Percentiles rank a stretch among this genome's conserved stretches.
These are phyloP conservation scores for Nannobrachium achirus DNA, from an alignment of 2,113 vertebrate species.

Conservation along the genomic window DNA sequence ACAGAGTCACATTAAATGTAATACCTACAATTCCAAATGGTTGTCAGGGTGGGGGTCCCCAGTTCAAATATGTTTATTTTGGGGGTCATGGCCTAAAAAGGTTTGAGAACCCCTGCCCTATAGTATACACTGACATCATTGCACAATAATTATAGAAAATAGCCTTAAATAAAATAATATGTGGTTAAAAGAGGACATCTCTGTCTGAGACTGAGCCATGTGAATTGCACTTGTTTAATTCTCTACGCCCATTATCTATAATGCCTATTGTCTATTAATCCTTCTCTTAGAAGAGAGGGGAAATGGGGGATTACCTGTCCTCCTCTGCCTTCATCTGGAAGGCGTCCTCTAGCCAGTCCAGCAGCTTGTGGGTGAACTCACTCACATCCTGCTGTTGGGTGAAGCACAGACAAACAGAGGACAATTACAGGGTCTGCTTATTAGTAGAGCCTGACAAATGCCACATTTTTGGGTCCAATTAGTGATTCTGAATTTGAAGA, in stretches of 20 bases:
- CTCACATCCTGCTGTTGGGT: conserved; percentile 94
- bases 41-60: too few species aligned
- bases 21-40: too few species aligned
- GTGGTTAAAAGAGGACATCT: background rate
- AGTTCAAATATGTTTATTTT: too few species aligned
- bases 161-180: too few species aligned
- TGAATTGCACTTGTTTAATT: background rate
- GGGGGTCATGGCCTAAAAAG: too few species aligned
- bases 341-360: conserved; percentile 98
- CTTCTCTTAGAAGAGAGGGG: background rate
- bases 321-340: conserved; percentile 98
- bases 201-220: background rate
- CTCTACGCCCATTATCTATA: background rate
- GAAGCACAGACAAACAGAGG: conserved; percentile 41
- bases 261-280: too few species aligned
- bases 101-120: too few species aligned
- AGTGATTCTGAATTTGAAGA: too few species aligned
- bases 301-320: conserved; percentile 72
- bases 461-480: too few species aligned
- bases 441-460: background rate
- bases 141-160: too few species aligned
- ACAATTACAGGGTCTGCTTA: conserved; percentile 1
- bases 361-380: conserved; percentile 96
- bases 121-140: too few species aligned
- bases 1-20: too few species aligned